These are phyloP conservation scores for Mesocricetus auratus DNA, from an alignment of 2,113 vertebrate genomes.

Conservation along the genomic window DNA sequence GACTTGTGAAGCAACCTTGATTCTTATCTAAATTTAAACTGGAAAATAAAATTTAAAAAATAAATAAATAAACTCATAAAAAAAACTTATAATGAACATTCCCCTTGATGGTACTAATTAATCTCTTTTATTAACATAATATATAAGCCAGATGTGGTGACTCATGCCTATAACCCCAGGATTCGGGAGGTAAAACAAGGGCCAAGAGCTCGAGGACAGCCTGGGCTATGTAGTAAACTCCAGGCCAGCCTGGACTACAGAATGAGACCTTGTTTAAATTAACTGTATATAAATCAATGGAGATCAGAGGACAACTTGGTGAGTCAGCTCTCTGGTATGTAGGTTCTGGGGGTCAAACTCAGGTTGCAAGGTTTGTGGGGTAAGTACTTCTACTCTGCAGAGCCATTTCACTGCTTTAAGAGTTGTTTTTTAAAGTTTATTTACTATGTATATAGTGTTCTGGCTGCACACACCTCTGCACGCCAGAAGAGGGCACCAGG, in stretches of 20 bases:
- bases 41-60: too few species aligned
- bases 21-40: too few species aligned
- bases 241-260: neutral
- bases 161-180: neutral
- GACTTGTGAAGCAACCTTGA: too few species aligned
- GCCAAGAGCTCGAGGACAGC: neutral
- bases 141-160: neutral
- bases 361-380: neutral
- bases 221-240: neutral
- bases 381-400: neutral
- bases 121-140: neutral
- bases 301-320: neutral
- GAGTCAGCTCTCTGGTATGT: neutral
- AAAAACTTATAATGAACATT: too few species aligned
- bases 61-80: too few species aligned
- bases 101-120: neutral
- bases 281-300: neutral
- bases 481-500: too few species aligned
- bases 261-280: neutral
- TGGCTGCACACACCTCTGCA: too few species aligned
- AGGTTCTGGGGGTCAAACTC: neutral
- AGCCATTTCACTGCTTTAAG: neutral
- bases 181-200: neutral
- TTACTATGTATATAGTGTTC: too few species aligned
- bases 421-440: neutral